A percentile compares a stretch with the other conserved stretches of the same genome.
Conservation (phyloP, 2,113 vertebrate species). For the Myocastor coypus region DNA sequence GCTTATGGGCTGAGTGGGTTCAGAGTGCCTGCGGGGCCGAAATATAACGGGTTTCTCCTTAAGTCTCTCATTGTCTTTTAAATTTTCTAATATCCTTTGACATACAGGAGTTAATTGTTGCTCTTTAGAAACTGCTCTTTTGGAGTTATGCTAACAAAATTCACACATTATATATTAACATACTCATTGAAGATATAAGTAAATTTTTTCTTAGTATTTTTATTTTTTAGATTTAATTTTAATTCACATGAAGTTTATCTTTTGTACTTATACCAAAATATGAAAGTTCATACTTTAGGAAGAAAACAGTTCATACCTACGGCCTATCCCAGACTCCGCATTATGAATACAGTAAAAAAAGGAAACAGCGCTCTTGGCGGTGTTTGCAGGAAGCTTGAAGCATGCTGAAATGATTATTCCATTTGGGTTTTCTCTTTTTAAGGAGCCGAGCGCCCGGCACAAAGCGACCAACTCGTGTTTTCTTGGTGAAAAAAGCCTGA, state of each 20-base stretch:
- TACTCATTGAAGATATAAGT: not conserved
- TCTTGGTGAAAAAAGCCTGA: slow-evolving; percentile 33
- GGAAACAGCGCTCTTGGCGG: no score
- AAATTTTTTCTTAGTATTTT: not conserved
- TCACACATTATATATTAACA: not conserved
- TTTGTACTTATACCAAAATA: not conserved
- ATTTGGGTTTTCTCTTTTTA: slow-evolving; percentile 44
- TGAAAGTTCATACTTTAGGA: not conserved
- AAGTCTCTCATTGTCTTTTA: slow-evolving; percentile 23
- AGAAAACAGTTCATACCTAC: not conserved
- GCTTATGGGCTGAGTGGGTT: not conserved
- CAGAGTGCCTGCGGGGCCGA: not conserved
- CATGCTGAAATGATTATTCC: slow-evolving; percentile 14
- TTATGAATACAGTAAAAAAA: no score
- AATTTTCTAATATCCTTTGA: slow-evolving; percentile 31
- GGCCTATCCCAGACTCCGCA: not conserved
- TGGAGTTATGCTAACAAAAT: slow-evolving; percentile 29
- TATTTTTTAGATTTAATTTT: not conserved
- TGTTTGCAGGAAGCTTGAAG: not conserved
- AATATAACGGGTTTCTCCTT: slow-evolving; percentile 19
- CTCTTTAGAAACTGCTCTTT: not conserved
- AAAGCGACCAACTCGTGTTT: slow-evolving; percentile 29
- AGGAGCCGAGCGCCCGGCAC: slow-evolving; percentile 7
- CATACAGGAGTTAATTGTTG: slow-evolving; percentile 4
- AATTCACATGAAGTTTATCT: slow-evolving; percentile 18